A percentile compares a stretch with the other conserved stretches of the same genome.
Evolutionary conservation across 1,140 invertebrate genomes (phyloP).

Genomic region (Eupeodes corollae): DNA sequence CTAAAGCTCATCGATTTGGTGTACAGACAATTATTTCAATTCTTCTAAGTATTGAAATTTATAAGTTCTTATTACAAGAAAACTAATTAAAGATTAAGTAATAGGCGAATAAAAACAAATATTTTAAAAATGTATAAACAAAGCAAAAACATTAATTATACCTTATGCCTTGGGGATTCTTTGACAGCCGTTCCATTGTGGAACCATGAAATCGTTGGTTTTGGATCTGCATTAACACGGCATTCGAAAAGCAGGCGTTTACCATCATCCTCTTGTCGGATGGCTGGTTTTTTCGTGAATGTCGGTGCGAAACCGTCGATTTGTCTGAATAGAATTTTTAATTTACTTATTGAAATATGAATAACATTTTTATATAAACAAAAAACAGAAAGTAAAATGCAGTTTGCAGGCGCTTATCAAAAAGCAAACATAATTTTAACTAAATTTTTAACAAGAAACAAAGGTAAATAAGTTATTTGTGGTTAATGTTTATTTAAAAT

Average conservation of each 20-base stretch:
- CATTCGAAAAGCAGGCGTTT: conserved; percentile 92
- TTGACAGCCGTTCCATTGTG: conserved; percentile 70
- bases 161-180: conserved; percentile 65
- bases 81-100: no score
- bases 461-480: no score
- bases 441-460: no score
- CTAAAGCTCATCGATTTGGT: no score
- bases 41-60: no score
- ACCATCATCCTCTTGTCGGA: conserved; percentile 93
- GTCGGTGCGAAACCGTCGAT: conserved; percentile 94
- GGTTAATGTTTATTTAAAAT: no score
- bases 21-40: no score
- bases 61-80: no score
- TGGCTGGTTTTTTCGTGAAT: conserved; percentile 93
- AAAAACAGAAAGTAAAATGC: no score
- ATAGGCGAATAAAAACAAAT: no score
- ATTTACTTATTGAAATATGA: not conserved
- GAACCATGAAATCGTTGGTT: conserved; percentile 84
- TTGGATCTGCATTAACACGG: conserved; percentile 86
- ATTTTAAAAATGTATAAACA: not conserved
- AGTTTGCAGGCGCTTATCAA: no score
- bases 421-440: no score
- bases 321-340: conserved; percentile 53
- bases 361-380: not conserved
- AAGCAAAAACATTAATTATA: not conserved